Percentiles rank a stretch among this genome's conserved stretches.
These are phyloP conservation scores for Hemicordylus capensis DNA, from an alignment of 2,113 vertebrate species.

Conservation along the genomic window DNA sequence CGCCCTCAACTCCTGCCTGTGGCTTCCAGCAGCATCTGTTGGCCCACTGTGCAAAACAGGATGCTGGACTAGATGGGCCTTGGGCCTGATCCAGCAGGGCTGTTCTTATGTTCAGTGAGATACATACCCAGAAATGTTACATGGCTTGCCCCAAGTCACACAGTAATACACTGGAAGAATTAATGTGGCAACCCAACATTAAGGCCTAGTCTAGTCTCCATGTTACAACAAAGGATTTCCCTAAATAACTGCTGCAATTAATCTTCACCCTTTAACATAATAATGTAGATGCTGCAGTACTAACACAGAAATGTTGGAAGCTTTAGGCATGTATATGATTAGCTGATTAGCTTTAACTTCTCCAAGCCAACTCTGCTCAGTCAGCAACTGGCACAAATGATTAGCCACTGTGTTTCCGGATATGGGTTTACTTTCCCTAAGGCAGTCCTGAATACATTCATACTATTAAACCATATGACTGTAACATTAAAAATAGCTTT, in stretches of 20 bases:
- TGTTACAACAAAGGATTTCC: neutral
- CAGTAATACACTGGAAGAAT: neutral
- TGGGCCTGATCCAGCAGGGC: too few relatives aligned
- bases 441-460: constrained; percentile 38
- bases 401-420: constrained; percentile 47
- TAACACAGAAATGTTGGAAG: neutral
- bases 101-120: too few relatives aligned
- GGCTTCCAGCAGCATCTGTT: too few relatives aligned
- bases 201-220: neutral
- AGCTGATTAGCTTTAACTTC: constrained; percentile 28
- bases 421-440: constrained; percentile 45
- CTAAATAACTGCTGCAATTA: constrained; percentile 4
- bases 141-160: neutral
- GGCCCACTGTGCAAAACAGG: too few relatives aligned
- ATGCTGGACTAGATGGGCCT: too few relatives aligned
- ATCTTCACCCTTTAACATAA: neutral
- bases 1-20: too few relatives aligned
- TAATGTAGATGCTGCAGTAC: neutral
- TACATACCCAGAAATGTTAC: too few relatives aligned
- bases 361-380: constrained; percentile 39
- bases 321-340: constrained; percentile 18
- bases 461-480: constrained; percentile 51
- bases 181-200: constrained; percentile 1
- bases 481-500: constrained; percentile 60
- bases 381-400: constrained; percentile 29